Conservation (phyloP, 2,797 vertebrate species). For the Scyliorhinus canicula region DNA sequence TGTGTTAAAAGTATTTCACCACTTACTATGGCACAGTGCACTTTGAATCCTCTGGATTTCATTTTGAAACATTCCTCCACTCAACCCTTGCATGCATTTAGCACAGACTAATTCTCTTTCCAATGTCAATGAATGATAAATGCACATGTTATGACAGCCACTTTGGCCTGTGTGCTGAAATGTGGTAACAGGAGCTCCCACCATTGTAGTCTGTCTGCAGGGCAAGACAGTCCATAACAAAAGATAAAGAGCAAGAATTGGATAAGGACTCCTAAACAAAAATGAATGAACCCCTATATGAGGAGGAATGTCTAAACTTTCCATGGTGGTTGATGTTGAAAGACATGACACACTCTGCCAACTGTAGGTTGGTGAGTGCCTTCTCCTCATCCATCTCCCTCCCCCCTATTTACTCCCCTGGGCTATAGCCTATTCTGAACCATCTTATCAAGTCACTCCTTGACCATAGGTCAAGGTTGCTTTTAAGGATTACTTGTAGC, state of each 20-base stretch:
- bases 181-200: not conserved
- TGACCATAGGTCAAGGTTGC: not conserved
- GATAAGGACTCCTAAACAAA: not conserved
- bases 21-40: not conserved
- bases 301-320: not conserved
- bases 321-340: not conserved
- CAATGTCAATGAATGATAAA: not conserved
- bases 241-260: not conserved
- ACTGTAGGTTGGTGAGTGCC: not conserved
- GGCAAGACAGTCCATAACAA: not conserved
- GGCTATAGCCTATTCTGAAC: not conserved
- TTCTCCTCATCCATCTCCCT: not conserved
- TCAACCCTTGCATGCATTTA: not conserved
- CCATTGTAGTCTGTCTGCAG: not conserved
- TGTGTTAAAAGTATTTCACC: not conserved
- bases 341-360: not conserved
- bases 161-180: not conserved
- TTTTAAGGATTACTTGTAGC: not conserved
- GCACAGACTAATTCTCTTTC: not conserved
- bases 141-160: not conserved
- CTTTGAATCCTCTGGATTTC: not conserved
- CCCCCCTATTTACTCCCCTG: not conserved
- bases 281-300: not conserved
- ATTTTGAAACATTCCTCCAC: not conserved
- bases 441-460: not conserved